phyloP scores from a whole-genome alignment of 37 sponge, comb jelly and placozoan species.

The Oscarella lobularis region DNA sequence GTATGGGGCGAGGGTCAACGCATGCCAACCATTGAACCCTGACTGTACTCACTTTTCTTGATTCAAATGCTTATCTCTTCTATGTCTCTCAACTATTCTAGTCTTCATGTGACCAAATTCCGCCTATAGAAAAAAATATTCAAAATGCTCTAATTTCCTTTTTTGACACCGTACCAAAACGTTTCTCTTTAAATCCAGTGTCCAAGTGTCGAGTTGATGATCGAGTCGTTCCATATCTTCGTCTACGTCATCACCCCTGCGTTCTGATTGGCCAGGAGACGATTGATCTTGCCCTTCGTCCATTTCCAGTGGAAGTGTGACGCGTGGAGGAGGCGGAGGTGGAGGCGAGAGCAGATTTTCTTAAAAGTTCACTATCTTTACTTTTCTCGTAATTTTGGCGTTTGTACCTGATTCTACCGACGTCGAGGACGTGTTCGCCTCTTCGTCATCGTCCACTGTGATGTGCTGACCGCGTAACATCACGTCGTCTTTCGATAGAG shows the following conservation, averaged over 20 bases:
- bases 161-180: slow-evolving; percentile 55
- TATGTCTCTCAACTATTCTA: slow-evolving; percentile 32
- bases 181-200: slow-evolving; percentile 71
- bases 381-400: no score
- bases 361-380: no score
- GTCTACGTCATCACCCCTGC: slow-evolving; percentile 18
- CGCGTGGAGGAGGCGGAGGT: no score
- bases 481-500: not conserved
- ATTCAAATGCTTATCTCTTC: slow-evolving; percentile 27
- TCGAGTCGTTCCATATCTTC: slow-evolving; percentile 52
- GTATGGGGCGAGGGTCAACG: no score
- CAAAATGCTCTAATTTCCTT: not conserved
- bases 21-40: no score
- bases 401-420: no score
- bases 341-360: no score
- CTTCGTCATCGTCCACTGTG: not conserved
- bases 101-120: slow-evolving; percentile 73
- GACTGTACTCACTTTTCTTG: slow-evolving; percentile 50
- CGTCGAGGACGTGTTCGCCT: no score
- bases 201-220: slow-evolving; percentile 67
- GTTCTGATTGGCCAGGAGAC: no score
- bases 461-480: not conserved
- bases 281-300: no score
- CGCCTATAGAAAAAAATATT: no score
- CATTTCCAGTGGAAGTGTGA: no score